Evolutionary conservation across 2,888 invertebrate species (phyloP), one percentile per base, ranked within the genome.

Genomic region (Acleris literana): DNA sequence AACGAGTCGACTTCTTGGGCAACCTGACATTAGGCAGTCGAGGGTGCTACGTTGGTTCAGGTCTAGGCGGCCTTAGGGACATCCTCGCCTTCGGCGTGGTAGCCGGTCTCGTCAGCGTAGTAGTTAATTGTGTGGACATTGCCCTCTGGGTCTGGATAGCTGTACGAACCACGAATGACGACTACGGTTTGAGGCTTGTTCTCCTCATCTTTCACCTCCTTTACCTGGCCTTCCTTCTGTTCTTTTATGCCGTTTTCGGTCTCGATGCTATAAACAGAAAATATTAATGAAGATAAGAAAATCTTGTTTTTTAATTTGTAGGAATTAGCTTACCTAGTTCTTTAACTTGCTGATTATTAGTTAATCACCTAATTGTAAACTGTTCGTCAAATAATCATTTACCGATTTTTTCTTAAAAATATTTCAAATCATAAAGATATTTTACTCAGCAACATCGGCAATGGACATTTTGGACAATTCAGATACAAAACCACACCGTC

Each of bases 101-200:
- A 95, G 69, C 95, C 95, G 71, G 83, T 93, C 82, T 95, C 95
- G 72, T 95, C 95, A 56, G 95, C 95, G 68, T 77, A 80, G 86
- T 94, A 95, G 58, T 78, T 90, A 71, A 94, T 70, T 33, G 80
- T 77, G 71, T 93, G 92, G 3, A 84, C 81, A 13, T 90, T 89
- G 69, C 95, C 95, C 1, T 94, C 94, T 0, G 87, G 81, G 64
- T 93, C 87, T 3, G 86, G 83, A 86, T 94, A 95, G 0, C 91
- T 83, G 85, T 90, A 95, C 2, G 88, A 83, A n/a, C 95, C 95
- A 68, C 94, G 93, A 25, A 94, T 93, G 0, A 93, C 90, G 73
- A 95, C 87, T 9, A 93, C 93, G 53, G 76, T 81, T 16, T 90
- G 92, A 44, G 93, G 93, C 73, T 94, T 94, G 75, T 93, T 93